phyloP scores from a whole-genome alignment of 2,797 vertebrate genomes.

The Clarias laeviceps region DNA sequence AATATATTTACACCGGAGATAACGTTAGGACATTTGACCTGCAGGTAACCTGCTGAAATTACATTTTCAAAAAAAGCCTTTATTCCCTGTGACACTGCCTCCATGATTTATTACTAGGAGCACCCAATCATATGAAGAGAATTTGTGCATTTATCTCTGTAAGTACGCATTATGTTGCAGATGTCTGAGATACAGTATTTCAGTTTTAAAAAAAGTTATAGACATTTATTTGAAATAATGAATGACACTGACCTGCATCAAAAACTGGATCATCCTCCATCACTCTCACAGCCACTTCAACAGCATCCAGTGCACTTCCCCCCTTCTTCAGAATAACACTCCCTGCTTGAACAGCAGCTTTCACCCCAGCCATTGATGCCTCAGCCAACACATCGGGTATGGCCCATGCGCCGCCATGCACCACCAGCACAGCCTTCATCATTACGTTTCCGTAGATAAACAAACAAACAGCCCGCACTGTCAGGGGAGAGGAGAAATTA shows the following conservation, averaged over 20 bases:
- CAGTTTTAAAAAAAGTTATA: too few relatives aligned
- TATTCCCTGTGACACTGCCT: neutral
- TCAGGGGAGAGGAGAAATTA: slow-evolving; percentile 51
- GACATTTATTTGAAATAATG: neutral
- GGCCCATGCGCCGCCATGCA: slow-evolving; percentile 81
- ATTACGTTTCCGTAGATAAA: slow-evolving; percentile 46
- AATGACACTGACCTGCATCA: slow-evolving; percentile 68
- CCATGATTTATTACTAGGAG: neutral
- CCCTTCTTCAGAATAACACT: slow-evolving; percentile 66
- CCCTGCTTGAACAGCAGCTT: slow-evolving; percentile 67
- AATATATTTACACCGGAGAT: slow-evolving; percentile 2
- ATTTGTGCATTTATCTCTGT: neutral
- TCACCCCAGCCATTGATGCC: slow-evolving; percentile 71
- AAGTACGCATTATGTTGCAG: neutral
- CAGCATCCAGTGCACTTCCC: slow-evolving; percentile 74
- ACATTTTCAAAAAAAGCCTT: neutral
- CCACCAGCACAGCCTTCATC: slow-evolving; percentile 75
- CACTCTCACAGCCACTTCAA: slow-evolving; percentile 73
- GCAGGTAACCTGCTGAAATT: neutral
- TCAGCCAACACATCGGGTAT: slow-evolving; percentile 71
- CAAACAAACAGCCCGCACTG: slow-evolving; percentile 49
- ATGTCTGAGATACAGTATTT: neutral
- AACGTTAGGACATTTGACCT: neutral
- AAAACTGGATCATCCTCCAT: slow-evolving; percentile 76
- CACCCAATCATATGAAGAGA: neutral